Percentiles rank a stretch among this genome's conserved stretches.
Conservation (phyloP, 2,113 vertebrate genomes). For the Castor canadensis region DNA sequence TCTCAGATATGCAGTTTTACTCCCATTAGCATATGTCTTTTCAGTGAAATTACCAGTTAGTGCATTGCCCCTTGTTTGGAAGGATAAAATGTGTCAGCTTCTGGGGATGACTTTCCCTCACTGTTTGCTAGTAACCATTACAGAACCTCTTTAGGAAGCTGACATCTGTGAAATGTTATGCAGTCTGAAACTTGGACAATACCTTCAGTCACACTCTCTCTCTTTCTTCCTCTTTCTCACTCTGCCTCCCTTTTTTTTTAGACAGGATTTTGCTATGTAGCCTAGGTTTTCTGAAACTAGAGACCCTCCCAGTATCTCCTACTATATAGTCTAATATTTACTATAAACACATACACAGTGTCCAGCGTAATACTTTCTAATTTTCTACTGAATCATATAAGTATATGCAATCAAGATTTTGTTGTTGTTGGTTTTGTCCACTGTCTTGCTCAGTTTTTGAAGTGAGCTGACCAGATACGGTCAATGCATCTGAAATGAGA, state of each 20-base stretch:
- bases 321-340: no score
- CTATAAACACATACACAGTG: background rate
- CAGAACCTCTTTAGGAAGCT: background rate
- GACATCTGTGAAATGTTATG: background rate
- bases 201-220: rapidly evolving
- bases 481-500: background rate
- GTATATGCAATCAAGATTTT: background rate
- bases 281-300: background rate
- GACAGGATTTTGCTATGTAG: background rate
- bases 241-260: no score
- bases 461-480: background rate
- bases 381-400: background rate
- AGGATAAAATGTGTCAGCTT: background rate
- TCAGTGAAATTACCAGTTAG: background rate
- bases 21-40: background rate
- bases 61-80: background rate
- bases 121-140: background rate
- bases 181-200: background rate
- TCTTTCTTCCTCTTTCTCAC: rapidly evolving
- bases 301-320: background rate
- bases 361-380: background rate
- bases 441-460: background rate
- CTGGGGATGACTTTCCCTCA: background rate
- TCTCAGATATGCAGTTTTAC: background rate
- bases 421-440: background rate